Evolutionary conservation across 92 coral and sea anemone genomes (phyloP), one percentile per base, ranked within the genome.

Genomic region (Epizoanthus ramosus): DNA sequence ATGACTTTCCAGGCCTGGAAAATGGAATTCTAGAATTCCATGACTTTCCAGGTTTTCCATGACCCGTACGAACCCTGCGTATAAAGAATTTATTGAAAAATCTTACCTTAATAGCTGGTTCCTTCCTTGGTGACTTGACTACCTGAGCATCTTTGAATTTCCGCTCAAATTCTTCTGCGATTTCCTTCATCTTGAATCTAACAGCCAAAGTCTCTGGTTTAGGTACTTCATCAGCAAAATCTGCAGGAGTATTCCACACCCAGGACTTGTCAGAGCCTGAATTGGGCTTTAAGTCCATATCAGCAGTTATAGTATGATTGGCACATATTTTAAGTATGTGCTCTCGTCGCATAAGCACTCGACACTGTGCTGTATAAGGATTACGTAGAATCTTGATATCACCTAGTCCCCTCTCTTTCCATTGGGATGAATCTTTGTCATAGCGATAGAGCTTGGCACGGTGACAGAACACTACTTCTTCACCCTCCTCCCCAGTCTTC

Each of bases 351-450:
- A 97, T 97, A 37, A 97, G 80, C 21, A 97, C 67, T 73, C 99
- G 91, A 75, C 70, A 68, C 53, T 75, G 92, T 15, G 85, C 88
- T 75, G 97, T 87, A 60, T 75, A 80, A 22, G 89, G 61, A 80
- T 92, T 74, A 68, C 50, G 52, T 58, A 97, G 82, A 56, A 97
- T 90, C 84, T 97, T 97, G 57, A 94, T 82, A 13, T 94, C 97
- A 18, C 99, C 99, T 18, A 97, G 68, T 57, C 99, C 99, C 72
- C 99, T 91, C 57, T 97, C 99, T 71, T 97, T 97, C 99, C 99
- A 97, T 75, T 92, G 97, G 4, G 89, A 87, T n/a, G 87, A 53
- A 8, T 82, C 92, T 41, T 85, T 54, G 72, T 92, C 98, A 69
- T 81, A 94, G 57, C 98, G 89, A 83, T 72, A 97, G 75, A 97